Evolutionary conservation across 53 echinoderm and acorn worm genomes (phyloP).

Genomic region (Hippasteria phrygiana): DNA sequence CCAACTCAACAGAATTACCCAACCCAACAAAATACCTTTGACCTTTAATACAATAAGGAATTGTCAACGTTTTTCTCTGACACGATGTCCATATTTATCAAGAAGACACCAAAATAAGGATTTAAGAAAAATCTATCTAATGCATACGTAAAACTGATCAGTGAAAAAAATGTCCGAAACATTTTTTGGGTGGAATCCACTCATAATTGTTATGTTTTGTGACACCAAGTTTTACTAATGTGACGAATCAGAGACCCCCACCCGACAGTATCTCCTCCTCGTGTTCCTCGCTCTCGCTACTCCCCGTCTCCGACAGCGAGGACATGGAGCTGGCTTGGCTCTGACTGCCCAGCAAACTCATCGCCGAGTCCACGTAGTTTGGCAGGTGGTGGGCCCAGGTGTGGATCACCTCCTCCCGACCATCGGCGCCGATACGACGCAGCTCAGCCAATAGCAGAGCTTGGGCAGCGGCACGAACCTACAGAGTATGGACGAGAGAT

Average conservation of each 20-base stretch:
- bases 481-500: background rate
- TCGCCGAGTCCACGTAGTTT: slow-evolving; percentile 92
- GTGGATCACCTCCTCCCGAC: slow-evolving; percentile 91
- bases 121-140: too few relatives aligned
- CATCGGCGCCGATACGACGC: slow-evolving; percentile 87
- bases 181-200: too few relatives aligned
- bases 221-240: too few relatives aligned
- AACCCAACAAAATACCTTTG: too few relatives aligned
- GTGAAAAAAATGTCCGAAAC: too few relatives aligned
- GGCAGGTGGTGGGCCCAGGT: slow-evolving; percentile 97
- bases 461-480: slow-evolving; percentile 97
- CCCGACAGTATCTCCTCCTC: slow-evolving; percentile 86
- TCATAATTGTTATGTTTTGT: background rate
- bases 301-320: slow-evolving; percentile 74
- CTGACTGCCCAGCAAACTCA: slow-evolving; percentile 80
- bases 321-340: slow-evolving; percentile 62
- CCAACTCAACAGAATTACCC: too few relatives aligned
- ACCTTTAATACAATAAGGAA: too few relatives aligned
- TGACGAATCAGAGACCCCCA: too few relatives aligned
- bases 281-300: slow-evolving; percentile 85
- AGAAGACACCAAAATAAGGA: too few relatives aligned
- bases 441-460: slow-evolving; percentile 94
- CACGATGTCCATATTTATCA: too few relatives aligned
- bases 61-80: too few relatives aligned
- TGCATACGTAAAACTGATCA: too few relatives aligned